Conservation (phyloP, 2,113 vertebrate genomes). For the Chrysochloris asiatica region DNA sequence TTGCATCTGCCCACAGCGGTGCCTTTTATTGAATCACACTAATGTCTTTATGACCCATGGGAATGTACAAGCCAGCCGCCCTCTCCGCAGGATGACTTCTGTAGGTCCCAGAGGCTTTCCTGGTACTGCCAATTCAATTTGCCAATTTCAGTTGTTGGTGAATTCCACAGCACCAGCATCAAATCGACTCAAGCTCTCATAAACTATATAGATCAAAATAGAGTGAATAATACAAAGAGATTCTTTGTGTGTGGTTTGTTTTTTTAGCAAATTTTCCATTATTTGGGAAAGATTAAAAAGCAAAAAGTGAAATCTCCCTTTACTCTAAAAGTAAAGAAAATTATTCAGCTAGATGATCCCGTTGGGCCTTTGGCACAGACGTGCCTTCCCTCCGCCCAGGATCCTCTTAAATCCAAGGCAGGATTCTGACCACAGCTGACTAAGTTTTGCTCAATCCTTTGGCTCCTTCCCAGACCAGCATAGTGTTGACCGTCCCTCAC, state of each 20-base stretch:
- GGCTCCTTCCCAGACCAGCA: background rate
- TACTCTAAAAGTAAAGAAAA: slow-evolving; percentile 60
- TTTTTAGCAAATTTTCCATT: slow-evolving; percentile 24
- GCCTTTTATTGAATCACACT: background rate
- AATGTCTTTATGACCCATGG: background rate
- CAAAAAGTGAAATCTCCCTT: slow-evolving; percentile 39
- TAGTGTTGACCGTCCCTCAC: background rate
- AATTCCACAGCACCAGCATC: background rate
- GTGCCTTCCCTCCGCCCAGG: background rate
- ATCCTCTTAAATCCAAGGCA: background rate
- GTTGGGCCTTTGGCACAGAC: background rate
- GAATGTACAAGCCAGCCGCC: background rate
- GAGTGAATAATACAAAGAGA: background rate
- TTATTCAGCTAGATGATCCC: background rate
- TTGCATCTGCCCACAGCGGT: background rate
- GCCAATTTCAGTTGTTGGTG: background rate
- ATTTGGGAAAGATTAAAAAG: slow-evolving; percentile 29
- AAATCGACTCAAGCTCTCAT: background rate
- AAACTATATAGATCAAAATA: background rate
- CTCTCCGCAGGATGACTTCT: too few species aligned
- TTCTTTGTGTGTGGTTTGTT: background rate
- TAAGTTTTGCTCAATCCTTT: background rate
- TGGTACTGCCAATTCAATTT: too few species aligned
- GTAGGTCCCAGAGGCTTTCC: background rate
- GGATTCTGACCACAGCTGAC: background rate